These are phyloP conservation scores for Isotomurus palustris DNA, from an alignment of 2,888 invertebrate species.

Conservation along the genomic window DNA sequence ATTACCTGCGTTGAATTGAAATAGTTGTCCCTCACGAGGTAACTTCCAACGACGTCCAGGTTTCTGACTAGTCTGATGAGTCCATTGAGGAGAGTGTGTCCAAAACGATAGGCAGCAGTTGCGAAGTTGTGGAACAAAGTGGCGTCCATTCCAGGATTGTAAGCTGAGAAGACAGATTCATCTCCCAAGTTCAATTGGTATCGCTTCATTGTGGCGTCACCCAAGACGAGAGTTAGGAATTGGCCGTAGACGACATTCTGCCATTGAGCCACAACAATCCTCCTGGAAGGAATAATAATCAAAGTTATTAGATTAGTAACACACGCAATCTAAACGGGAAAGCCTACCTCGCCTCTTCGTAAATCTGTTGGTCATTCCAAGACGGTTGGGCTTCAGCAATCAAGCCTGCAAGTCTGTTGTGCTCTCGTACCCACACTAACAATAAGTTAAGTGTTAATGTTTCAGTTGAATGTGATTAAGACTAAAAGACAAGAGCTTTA, in stretches of 20 bases:
- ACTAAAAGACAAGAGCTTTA: no score
- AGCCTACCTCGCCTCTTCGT: constrained; percentile 13
- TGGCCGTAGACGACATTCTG: constrained; percentile 11
- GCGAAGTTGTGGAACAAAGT: constrained; percentile 8
- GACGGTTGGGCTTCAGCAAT: constrained; percentile 5
- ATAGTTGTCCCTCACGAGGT: constrained; percentile 41
- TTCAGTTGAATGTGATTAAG: no score
- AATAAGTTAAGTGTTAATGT: no score
- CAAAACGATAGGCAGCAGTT: constrained; percentile 24
- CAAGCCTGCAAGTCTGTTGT: constrained; percentile 22
- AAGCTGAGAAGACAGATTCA: background rate
- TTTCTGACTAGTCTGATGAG: constrained; percentile 20
- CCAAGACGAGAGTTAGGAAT: constrained; percentile 3
- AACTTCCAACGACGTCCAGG: constrained; percentile 29
- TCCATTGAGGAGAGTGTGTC: constrained; percentile 38
- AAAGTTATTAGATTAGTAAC: background rate
- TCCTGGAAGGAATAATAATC: no score
- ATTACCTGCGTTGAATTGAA: constrained; percentile 40
- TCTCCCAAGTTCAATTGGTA: constrained; percentile 10
- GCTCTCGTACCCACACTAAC: constrained; percentile 25
- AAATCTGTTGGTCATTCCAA: constrained; percentile 20
- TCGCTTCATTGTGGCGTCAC: background rate
- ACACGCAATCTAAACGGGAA: background rate
- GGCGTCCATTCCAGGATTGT: constrained; percentile 2
- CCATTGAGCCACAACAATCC: constrained; percentile 13